Base-by-base conservation (phyloP, 1,140 invertebrate genomes). In the Pseudomyrmex pallidus region DNA sequence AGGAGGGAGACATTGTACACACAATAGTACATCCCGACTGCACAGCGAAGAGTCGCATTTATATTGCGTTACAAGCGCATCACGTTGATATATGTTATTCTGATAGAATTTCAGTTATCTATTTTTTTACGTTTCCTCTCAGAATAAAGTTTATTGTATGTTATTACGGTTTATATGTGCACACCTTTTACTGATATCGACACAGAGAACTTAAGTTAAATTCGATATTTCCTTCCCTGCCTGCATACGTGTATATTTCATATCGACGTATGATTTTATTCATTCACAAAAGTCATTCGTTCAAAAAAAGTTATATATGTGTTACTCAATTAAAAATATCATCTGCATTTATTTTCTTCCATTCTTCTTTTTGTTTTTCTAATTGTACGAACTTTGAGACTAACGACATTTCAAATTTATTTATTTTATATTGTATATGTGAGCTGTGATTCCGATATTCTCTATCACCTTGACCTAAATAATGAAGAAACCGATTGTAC, bases 11-110 rank as follows among this genome's bases (percentile, higher is more conserved):
- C 74, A 77, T 77, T 13, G 62, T 5, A 35, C 67, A 35, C 67
- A 77, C 63, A 67, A 77, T 77, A 67, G 63, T 77, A 77, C 63
- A 77, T 77, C 50, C 64, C 52, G 50, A 56, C 63, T 68, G 25
- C 74, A 56, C 44, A 50, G 15, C 52, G 50, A 77, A 54, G 50
- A 77, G 74, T 35, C 17, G 46, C 63, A 77, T 68, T 77, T 77
- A 77, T 67, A 68, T 68, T 50, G 12, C 63, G 63, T 77, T 77
- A 77, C 74, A 46, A 68, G 13, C 63, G 35, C 35, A 56, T 17
- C 17, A 35, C 13, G 17, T 17, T 54, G 35, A 56, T 68, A 67
- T 15, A 57, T 48, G 54, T 70, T 48, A 7, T 50, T 70, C 64
- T 13, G 76, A 67, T 70, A 59, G 35, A 59, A 70, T 78, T 78